Percentiles rank a stretch among this genome's conserved stretches.
These are phyloP conservation scores for Mimachlamys varia DNA, from an alignment of 2,888 invertebrate species.

Conservation along the genomic window DNA sequence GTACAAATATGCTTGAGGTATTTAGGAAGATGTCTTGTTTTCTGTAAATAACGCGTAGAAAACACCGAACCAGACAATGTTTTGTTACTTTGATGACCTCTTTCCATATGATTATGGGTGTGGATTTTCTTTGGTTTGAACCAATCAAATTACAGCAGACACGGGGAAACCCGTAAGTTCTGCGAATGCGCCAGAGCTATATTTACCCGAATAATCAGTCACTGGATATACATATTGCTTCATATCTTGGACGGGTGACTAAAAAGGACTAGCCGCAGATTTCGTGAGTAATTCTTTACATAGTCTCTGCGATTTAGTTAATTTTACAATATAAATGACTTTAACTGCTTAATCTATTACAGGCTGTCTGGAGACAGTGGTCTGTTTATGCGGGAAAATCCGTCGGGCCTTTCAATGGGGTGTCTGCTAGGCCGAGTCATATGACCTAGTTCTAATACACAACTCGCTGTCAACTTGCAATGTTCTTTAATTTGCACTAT, in stretches of 20 bases:
- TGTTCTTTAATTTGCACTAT: background rate
- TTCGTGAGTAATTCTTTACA: conserved; percentile 6
- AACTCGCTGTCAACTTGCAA: background rate
- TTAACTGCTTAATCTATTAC: background rate
- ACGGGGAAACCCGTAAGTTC: conserved; percentile 46
- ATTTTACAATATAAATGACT: background rate
- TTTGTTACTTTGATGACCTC: background rate
- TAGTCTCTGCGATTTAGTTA: background rate
- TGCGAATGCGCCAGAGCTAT: conserved; percentile 48
- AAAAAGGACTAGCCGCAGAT: conserved; percentile 2
- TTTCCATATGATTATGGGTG: conserved; percentile 34
- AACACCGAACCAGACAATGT: background rate
- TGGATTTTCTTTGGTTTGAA: conserved; percentile 26
- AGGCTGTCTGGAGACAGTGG: background rate
- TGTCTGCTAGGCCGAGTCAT: conserved; percentile 23
- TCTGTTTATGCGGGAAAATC: conserved; percentile 34
- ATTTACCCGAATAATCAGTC: conserved; percentile 42
- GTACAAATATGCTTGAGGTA: background rate
- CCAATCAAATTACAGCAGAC: conserved; percentile 43
- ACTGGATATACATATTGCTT: conserved; percentile 17
- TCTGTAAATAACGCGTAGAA: background rate
- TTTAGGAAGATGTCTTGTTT: background rate
- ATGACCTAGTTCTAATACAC: conserved; percentile 27
- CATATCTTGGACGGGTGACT: conserved; percentile 36
- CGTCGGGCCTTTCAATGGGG: conserved; percentile 16